Base-by-base conservation (phyloP, 2,888 invertebrate genomes). In the Troides aeacus region DNA sequence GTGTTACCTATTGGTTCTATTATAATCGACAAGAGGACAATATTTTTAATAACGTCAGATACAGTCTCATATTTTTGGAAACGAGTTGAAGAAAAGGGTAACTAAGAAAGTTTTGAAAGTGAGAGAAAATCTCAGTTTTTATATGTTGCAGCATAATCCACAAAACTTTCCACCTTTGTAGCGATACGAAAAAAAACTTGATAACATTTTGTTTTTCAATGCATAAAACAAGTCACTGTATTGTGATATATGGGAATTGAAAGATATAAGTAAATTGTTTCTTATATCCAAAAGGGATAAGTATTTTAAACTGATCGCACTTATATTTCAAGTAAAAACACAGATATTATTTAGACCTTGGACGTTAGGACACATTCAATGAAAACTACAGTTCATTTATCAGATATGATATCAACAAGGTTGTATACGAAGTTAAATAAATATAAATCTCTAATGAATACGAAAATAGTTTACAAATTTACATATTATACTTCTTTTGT, bases 341-440 rank as follows among this genome's bases (percentile, higher is more conserved):
- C n/a, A 65, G 30, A 62, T 56, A 69, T 65, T 57, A 62, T 58
- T 42, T 39, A 42, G 46, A 69, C 64, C 56, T 60, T 69, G 64
- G 53, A 61, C 62, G n/a, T 69, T 61, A 61, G 66, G 66, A 66
- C 61, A 39, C 66, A 46, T 66, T 66, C 66, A 61, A 66, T 61
- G 66, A 61, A 66, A 61, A 66, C 23, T 61, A 50, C 50, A 1
- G 30, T 10, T 23, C 24, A 66, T 17, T 66, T 61, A 66, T 61
- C 66, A 61, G 66, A 66, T 66, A 66, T 39, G 30, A 61, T 66
- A 66, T 66, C 66, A 39, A 61, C 66, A 53, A 66, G 66, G 66
- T 61, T 36, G 5, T 12, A 53, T n/a, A 60, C 23, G 24, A 5
- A 24, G 59, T 60, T 61, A 61, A 61, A 12, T 61, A 36, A 66